Percentiles rank a stretch among this genome's conserved stretches.
These are phyloP conservation scores for Hydrozoanthus gracilis DNA, from an alignment of 92 coral and sea anemone genomes.

Conservation along the genomic window DNA sequence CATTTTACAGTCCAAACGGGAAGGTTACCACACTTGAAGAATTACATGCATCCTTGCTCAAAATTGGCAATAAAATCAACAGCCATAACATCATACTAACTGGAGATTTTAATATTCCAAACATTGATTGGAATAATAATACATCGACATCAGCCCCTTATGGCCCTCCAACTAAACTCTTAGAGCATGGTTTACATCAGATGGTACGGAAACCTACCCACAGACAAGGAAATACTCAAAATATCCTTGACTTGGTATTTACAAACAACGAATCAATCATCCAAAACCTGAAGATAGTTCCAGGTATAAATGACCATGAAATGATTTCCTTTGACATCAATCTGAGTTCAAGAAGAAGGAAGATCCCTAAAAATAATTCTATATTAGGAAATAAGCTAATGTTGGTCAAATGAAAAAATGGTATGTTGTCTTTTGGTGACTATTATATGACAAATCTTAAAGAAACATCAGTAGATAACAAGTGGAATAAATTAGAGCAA, in stretches of 20 bases:
- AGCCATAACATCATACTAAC: slow-evolving; percentile 50
- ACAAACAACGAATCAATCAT: slow-evolving; percentile 64
- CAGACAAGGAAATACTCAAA: slow-evolving; percentile 52
- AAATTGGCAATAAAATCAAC: slow-evolving; percentile 53
- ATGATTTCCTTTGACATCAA: slow-evolving; percentile 61
- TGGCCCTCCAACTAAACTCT: slow-evolving; percentile 35
- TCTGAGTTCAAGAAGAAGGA: slow-evolving; percentile 50
- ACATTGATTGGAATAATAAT: slow-evolving; percentile 14
- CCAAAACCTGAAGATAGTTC: slow-evolving; percentile 46
- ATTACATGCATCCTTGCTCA: slow-evolving; percentile 57
- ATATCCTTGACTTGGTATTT: slow-evolving; percentile 65
- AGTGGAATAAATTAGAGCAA: slow-evolving; percentile 63
- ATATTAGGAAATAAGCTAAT: slow-evolving; percentile 63
- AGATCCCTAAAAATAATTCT: slow-evolving; percentile 61
- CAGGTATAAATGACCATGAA: slow-evolving; percentile 76
- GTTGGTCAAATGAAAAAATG: slow-evolving; percentile 43
- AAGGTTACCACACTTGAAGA: slow-evolving; percentile 57
- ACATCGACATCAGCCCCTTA: neutral
- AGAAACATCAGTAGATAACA: slow-evolving; percentile 55
- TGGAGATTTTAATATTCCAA: slow-evolving; percentile 53
- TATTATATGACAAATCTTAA: neutral
- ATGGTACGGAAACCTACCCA: slow-evolving; percentile 60
- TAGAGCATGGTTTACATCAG: slow-evolving; percentile 58
- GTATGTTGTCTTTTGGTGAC: slow-evolving; percentile 13
- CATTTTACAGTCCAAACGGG: slow-evolving; percentile 66